Evolutionary conservation across 2,888 invertebrate species (phyloP), one percentile per base, ranked within the genome.

Genomic region (Lepidocyrtinus sp.): DNA sequence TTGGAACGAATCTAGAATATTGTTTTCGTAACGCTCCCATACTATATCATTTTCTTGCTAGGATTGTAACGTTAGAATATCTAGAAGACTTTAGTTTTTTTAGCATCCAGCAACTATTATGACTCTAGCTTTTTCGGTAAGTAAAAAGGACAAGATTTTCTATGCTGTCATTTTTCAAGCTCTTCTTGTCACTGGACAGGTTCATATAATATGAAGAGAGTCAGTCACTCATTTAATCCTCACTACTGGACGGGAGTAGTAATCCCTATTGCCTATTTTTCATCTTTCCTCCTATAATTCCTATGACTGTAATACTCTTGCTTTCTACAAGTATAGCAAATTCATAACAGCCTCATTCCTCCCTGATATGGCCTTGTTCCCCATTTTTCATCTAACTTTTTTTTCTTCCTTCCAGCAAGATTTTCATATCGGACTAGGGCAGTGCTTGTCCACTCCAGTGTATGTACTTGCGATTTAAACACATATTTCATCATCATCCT

Each of bases 151-250:
- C 3, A 55, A 9, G n/a, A 55, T 9, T n/a, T 67, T 27, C 55
- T 12, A 27, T 68, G 61, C 19, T 61, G 75, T 75, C 75, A 75
- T 75, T 68, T 75, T 68, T 76, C 76, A 76, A 71, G 36, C 71
- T 71, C 68, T 61, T 76, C 70, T 62, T 24, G 70, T 63, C 63
- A 17, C 55, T 27, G 55, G 59, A 61, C 65, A 50, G 26, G 69
- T 75, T 75, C 65, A 69, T 62, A 63, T 75, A n/a, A 55, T 55
- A n/a, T 55, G 55, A 55, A 17, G 55, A 9, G 55, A 55, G 55
- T 55, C 55, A 55, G 55, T 55, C 55, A 55, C 55, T 55, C 55
- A 55, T 55, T 55, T 55, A 55, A 55, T 55, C 55, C 55, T 55
- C 7, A n/a, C 55, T 55, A n/a, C 9, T 55, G 55, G 55, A 55